Evolutionary conservation across 2,113 vertebrate species (phyloP).

Genomic region (Regulus satrapa): DNA sequence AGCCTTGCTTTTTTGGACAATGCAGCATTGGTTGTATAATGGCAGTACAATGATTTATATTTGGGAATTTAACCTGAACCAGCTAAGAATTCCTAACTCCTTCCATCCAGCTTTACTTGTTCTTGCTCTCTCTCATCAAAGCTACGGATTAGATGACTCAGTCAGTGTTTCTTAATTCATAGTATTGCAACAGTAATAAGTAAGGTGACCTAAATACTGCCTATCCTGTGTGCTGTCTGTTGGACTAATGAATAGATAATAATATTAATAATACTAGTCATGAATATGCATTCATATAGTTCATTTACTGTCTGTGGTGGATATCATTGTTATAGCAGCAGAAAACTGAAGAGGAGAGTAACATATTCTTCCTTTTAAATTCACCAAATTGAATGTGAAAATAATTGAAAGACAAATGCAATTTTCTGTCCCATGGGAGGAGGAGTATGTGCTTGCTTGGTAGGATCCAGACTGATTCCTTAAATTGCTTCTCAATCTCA

Average conservation of each 20-base stretch:
- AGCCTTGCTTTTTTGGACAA: not conserved
- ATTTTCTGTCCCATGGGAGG: not conserved
- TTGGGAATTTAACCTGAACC: not conserved
- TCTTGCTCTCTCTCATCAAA: conserved; percentile 10
- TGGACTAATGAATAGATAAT: conserved; percentile 4
- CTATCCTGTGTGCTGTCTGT: not conserved
- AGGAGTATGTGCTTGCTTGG: not conserved
- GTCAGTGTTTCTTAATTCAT: not conserved
- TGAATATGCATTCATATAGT: not conserved
- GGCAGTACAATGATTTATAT: not conserved
- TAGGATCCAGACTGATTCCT: not conserved
- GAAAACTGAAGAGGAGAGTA: not conserved
- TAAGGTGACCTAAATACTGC: conserved; percentile 8
- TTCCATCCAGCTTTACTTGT: not conserved
- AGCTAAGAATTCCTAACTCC: not conserved
- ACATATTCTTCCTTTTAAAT: not conserved
- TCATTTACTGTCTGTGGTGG: not conserved
- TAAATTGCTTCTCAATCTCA: not conserved
- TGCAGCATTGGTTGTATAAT: not conserved
- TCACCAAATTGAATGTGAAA: not conserved
- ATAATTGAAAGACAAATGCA: not conserved
- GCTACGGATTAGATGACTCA: not conserved
- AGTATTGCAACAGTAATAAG: not conserved
- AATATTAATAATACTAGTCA: not conserved
- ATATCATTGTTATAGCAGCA: not conserved